A percentile compares a stretch with the other conserved stretches of the same genome.
Conservation (phyloP, 2,888 invertebrate genomes). For the Cerastis rubricosa region DNA sequence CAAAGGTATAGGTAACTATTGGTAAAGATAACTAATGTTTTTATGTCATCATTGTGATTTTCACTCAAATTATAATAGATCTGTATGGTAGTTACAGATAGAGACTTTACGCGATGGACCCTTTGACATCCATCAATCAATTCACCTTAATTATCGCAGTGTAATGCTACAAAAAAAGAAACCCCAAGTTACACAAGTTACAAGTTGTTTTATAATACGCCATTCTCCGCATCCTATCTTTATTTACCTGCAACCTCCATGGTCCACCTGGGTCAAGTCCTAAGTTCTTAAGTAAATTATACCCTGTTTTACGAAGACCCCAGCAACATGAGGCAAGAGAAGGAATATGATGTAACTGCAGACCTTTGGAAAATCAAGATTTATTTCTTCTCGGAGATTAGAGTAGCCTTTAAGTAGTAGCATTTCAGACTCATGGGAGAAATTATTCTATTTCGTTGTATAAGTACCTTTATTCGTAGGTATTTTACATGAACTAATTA, state of each 20-base stretch:
- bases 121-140: neutral
- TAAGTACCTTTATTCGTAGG: slow-evolving; percentile 21
- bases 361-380: neutral
- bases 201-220: neutral
- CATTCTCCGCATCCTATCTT: neutral
- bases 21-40: neutral
- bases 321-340: neutral
- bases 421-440: neutral
- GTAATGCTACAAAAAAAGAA: neutral
- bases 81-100: neutral
- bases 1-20: neutral
- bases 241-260: neutral
- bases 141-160: neutral
- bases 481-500: slow-evolving; percentile 22
- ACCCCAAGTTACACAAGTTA: no score
- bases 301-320: neutral
- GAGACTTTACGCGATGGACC: neutral
- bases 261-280: neutral
- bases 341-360: neutral
- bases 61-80: neutral
- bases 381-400: neutral
- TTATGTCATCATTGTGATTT: neutral
- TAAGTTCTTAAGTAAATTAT: neutral
- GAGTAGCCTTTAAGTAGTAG: neutral
- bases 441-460: neutral